These are phyloP conservation scores for Grammomys surdaster DNA, from an alignment of 2,113 vertebrate genomes.

Conservation along the genomic window DNA sequence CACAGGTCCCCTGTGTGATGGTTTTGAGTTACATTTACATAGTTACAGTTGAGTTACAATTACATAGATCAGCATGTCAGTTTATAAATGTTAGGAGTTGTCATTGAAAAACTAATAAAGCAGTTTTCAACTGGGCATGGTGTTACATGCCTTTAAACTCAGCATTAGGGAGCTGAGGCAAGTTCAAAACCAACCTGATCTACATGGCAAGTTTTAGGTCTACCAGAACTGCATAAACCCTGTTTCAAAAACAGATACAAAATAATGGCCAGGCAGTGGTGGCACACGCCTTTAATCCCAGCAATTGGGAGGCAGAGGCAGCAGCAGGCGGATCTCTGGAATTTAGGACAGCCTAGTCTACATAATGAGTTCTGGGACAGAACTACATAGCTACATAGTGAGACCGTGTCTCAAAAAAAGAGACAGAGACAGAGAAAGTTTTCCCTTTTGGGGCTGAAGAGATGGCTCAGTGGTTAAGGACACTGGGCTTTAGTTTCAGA, in stretches of 20 bases:
- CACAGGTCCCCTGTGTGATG: neutral
- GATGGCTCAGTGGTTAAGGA: neutral
- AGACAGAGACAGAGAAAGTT: neutral
- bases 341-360: neutral
- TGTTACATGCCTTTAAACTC: neutral
- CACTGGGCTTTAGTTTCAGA: neutral
- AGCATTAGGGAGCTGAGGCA: neutral
- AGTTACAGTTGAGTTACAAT: neutral
- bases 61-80: neutral
- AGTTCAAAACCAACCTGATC: neutral
- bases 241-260: neutral
- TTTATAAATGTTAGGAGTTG: slow-evolving; percentile 40
- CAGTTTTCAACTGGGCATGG: neutral
- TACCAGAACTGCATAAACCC: neutral
- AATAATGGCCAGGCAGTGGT: neutral
- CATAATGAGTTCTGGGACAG: neutral
- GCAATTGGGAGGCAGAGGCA: neutral
- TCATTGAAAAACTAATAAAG: slow-evolving; percentile 35
- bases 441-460: neutral
- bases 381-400: neutral
- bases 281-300: neutral
- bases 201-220: neutral
- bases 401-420: neutral
- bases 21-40: slow-evolving; percentile 4
- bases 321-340: neutral